A percentile compares a stretch with the other conserved stretches of the same genome.
Conservation (phyloP, 2,797 vertebrate genomes). For the Rhabdomys pumilio region DNA sequence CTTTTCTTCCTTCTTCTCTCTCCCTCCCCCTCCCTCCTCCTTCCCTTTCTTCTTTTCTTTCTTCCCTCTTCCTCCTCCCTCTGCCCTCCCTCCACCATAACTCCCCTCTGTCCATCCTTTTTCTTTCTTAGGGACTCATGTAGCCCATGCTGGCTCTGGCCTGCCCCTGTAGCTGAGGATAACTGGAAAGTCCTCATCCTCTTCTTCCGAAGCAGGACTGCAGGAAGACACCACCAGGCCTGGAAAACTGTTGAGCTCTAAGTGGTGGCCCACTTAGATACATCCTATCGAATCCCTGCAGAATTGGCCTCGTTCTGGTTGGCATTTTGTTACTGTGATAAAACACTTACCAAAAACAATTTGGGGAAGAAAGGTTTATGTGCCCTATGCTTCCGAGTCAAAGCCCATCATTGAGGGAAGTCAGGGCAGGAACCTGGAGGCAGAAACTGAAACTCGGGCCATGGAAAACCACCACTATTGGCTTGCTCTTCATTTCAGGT, state of each 20-base stretch:
- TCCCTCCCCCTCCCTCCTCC: fast-evolving
- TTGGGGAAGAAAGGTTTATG: neutral
- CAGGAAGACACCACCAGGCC: neutral
- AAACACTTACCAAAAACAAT: neutral
- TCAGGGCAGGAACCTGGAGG: neutral
- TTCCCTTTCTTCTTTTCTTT: fast-evolving
- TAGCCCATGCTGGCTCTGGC: neutral
- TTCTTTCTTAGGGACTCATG: neutral
- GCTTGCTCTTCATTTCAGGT: neutral
- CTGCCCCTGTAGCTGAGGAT: neutral
- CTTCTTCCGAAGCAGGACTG: neutral
- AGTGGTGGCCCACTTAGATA: neutral
- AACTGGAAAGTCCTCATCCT: neutral
- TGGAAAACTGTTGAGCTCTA: neutral
- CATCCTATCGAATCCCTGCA: neutral
- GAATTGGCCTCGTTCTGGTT: neutral
- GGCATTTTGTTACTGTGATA: neutral
- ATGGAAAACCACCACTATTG: neutral
- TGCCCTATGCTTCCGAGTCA: no score
- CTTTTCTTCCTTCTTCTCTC: fast-evolving
- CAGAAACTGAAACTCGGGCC: neutral
- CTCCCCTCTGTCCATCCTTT: fast-evolving
- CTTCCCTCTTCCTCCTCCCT: fast-evolving
- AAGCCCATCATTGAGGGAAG: neutral
- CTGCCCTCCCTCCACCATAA: fast-evolving